phyloP scores from a whole-genome alignment of 2,888 invertebrate species.

The Drosophila tanythrix region DNA sequence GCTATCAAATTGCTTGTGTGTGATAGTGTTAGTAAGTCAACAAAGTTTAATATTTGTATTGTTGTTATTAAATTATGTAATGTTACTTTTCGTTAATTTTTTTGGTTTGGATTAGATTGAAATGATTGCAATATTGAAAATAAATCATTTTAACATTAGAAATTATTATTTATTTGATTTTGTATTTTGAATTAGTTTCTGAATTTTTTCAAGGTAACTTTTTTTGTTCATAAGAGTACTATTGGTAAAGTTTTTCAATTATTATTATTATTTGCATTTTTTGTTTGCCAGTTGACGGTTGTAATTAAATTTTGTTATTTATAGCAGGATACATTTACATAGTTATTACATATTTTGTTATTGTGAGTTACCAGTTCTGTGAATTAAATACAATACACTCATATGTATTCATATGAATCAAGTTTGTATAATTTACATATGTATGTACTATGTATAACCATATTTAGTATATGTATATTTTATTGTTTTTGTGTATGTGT shows the following conservation, averaged over 20 bases:
- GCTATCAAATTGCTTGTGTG: conserved; percentile 55
- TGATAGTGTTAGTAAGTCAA: conserved; percentile 55
- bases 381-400: conserved; percentile 63
- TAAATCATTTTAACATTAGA: conserved; percentile 41
- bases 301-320: conserved; percentile 75
- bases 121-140: conserved; percentile 55
- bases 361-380: conserved; percentile 76
- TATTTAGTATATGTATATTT: conserved; percentile 45
- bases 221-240: conserved; percentile 31
- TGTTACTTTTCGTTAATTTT: conserved; percentile 8
- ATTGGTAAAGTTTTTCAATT: conserved; percentile 48
- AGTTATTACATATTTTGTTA: conserved; percentile 42
- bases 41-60: conserved; percentile 58
- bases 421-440: conserved; percentile 57
- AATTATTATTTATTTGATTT: conserved; percentile 18
- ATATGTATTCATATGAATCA: conserved; percentile 42
- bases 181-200: conserved; percentile 7
- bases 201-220: conserved; percentile 35
- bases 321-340: conserved; percentile 67
- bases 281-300: conserved; percentile 16
- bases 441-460: conserved; percentile 33
- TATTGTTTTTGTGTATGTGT: conserved; percentile 44
- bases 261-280: conserved; percentile 4
- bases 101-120: conserved; percentile 45
- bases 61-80: conserved; percentile 40